Conservation (phyloP, 2,113 vertebrate species). For the Haemorhous mexicanus region DNA sequence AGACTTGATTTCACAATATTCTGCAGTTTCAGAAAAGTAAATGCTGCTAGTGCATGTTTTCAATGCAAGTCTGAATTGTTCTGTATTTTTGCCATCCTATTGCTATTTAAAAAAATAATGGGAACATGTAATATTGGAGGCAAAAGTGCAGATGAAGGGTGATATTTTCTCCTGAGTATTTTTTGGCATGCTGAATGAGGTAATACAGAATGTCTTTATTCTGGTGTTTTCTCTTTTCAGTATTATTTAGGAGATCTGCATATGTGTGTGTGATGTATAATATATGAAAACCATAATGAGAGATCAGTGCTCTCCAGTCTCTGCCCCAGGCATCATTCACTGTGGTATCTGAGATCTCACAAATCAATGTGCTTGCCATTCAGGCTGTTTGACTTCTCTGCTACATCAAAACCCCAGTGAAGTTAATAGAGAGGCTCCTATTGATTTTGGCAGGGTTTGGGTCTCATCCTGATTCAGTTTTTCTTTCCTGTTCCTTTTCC, state of each 20-base stretch:
- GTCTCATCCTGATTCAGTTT: background rate
- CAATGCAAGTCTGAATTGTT: background rate
- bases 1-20: background rate
- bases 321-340: conserved; percentile 5
- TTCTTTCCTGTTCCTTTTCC: background rate
- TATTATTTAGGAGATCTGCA: background rate
- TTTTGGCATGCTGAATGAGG: background rate
- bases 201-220: background rate
- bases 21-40: background rate
- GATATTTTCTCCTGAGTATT: background rate
- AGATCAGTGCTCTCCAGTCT: background rate
- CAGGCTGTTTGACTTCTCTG: background rate
- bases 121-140: background rate
- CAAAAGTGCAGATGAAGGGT: background rate
- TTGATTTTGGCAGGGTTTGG: background rate
- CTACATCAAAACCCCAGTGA: background rate
- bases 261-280: background rate
- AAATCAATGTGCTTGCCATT: conserved; percentile 17
- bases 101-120: background rate
- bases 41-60: background rate
- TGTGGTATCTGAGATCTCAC: background rate
- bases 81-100: background rate
- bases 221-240: background rate
- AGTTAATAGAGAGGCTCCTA: background rate
- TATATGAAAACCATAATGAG: background rate